Conservation (phyloP, 2,888 invertebrate species). For the Eilema depressum region DNA sequence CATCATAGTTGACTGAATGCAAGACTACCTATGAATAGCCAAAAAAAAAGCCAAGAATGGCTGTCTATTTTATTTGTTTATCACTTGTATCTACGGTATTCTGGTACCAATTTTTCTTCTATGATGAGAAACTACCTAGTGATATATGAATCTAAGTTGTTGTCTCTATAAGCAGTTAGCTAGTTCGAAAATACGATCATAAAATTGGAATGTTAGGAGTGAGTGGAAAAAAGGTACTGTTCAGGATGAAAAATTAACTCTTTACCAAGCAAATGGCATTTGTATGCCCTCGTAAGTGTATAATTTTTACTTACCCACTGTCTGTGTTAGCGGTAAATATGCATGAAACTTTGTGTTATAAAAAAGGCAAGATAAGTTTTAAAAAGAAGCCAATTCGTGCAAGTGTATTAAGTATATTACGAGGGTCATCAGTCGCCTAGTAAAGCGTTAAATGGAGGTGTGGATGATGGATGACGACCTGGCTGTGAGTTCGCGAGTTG, state of each 20-base stretch:
- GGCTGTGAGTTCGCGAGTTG: conserved; percentile 24
- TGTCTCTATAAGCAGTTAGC: conserved; percentile 32
- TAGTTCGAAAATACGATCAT: conserved; percentile 23
- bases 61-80: neutral
- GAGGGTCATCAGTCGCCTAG: conserved; percentile 31
- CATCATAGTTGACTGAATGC: neutral
- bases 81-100: conserved; percentile 22
- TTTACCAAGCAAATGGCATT: conserved; percentile 41
- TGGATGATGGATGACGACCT: conserved; percentile 47
- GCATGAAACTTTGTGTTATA: conserved; percentile 1
- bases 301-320: neutral
- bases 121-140: conserved; percentile 18
- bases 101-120: conserved; percentile 19
- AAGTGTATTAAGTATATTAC: conserved; percentile 22
- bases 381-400: conserved; percentile 23
- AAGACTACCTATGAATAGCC: neutral
- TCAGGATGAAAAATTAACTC: conserved; percentile 32
- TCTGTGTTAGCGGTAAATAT: neutral
- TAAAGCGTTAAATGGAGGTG: conserved; percentile 48
- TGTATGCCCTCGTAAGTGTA: conserved; percentile 33
- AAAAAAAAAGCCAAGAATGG: neutral
- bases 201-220: conserved; percentile 27
- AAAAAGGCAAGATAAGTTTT: conserved; percentile 1
- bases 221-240: conserved; percentile 29
- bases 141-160: conserved; percentile 21